Conservation (phyloP, 2,113 vertebrate species). For the Rhagologus leucostigma region DNA sequence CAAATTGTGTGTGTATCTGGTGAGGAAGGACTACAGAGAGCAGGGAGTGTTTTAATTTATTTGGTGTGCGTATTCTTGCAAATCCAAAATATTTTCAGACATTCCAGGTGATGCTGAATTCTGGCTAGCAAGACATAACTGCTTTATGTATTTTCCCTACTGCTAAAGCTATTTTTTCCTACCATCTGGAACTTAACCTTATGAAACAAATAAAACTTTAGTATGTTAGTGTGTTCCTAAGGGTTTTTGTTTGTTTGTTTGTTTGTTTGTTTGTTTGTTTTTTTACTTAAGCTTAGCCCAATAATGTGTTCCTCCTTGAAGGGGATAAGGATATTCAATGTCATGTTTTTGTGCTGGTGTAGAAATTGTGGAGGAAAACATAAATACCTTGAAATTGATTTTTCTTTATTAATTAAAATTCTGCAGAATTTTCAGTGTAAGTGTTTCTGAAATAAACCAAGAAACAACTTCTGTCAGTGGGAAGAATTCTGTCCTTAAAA, state of each 20-base stretch:
- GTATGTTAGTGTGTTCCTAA: neutral
- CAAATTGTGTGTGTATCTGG: neutral
- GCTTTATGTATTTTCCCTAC: neutral
- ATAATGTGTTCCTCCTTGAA: neutral
- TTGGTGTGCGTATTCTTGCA: neutral
- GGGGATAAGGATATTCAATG: neutral
- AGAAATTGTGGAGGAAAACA: neutral
- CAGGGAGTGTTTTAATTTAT: neutral
- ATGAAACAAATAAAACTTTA: neutral
- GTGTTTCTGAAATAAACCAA: neutral
- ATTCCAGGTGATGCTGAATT: neutral
- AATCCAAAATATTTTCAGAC: neutral
- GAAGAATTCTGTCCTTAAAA: neutral
- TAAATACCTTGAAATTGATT: accelerated
- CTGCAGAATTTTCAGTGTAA: neutral
- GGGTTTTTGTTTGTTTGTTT: neutral
- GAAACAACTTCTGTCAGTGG: neutral
- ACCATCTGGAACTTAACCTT: neutral
- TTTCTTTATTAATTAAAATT: neutral
- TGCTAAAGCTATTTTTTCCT: neutral
- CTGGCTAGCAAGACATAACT: neutral
- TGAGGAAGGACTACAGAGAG: neutral
- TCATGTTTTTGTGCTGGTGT: neutral
- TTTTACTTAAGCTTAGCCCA: neutral
- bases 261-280: neutral